Percentiles rank a stretch among this genome's conserved stretches.
phyloP scores from a whole-genome alignment of 2,888 invertebrate genomes.

The Amiota minor region DNA sequence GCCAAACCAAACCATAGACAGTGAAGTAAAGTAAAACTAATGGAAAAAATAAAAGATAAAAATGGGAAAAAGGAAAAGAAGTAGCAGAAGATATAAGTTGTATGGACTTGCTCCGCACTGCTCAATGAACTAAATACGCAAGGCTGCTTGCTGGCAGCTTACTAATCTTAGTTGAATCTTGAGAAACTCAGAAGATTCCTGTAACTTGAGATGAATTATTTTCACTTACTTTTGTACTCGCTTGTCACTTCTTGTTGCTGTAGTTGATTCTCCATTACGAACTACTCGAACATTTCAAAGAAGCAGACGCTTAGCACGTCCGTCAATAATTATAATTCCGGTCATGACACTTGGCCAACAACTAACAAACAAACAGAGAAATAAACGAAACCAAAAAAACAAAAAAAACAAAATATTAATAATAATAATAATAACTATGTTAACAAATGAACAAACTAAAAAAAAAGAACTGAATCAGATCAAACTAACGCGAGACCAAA shows the following conservation, averaged over 20 bases:
- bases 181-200: too few species aligned
- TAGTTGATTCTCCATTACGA: too few species aligned
- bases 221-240: too few species aligned
- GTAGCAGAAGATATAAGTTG: background rate
- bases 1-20: conserved; percentile 1
- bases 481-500: too few species aligned
- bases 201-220: too few species aligned
- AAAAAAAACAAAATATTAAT: background rate
- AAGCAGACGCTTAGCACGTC: conserved; percentile 32
- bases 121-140: background rate
- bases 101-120: background rate
- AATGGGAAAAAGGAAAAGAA: background rate
- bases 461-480: too few species aligned
- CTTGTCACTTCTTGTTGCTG: too few species aligned
- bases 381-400: background rate
- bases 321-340: conserved; percentile 43
- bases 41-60: background rate
- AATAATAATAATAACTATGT: too few species aligned
- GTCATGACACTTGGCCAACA: conserved; percentile 17
- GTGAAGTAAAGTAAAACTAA: conserved; percentile 9
- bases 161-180: background rate
- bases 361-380: background rate
- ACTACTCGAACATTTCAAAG: too few species aligned
- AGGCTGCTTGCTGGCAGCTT: background rate
- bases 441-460: too few species aligned